phyloP scores from a whole-genome alignment of 1,140 invertebrate genomes.

The Notospermus geniculatus region DNA sequence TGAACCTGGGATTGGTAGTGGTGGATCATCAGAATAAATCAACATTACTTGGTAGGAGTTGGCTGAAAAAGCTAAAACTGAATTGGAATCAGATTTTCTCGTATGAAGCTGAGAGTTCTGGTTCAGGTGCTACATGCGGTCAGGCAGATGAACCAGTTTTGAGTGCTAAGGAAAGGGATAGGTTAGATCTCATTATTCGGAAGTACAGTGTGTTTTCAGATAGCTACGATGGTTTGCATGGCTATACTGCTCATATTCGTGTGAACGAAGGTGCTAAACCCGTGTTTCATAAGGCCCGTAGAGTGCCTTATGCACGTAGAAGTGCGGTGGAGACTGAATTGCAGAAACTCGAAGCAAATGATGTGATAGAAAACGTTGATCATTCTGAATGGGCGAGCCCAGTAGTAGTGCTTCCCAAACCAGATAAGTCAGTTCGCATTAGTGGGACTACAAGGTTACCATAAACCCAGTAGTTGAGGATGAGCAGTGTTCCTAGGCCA shows the following conservation, averaged over 20 bases:
- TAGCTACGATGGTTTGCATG: no score
- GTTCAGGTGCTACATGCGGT: no score
- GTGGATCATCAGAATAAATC: no score
- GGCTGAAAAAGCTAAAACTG: no score
- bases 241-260: slow-evolving; percentile 17
- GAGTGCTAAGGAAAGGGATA: no score
- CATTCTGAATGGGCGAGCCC: slow-evolving; percentile 39
- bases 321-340: slow-evolving; percentile 48
- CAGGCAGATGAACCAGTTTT: no score
- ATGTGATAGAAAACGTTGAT: slow-evolving; percentile 48
- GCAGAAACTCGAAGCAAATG: slow-evolving; percentile 42
- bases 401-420: slow-evolving; percentile 27
- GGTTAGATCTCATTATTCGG: no score
- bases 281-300: slow-evolving; percentile 22
- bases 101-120: no score
- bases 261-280: slow-evolving; percentile 16
- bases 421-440: slow-evolving; percentile 27
- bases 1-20: no score
- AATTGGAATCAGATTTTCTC: no score
- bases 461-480: slow-evolving; percentile 27
- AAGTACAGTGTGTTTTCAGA: no score
- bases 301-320: slow-evolving; percentile 38
- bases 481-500: not conserved
- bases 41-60: no score
- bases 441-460: slow-evolving; percentile 37